Conservation (phyloP, 2,888 invertebrate genomes). For the Eueremaeus valkanovi region DNA sequence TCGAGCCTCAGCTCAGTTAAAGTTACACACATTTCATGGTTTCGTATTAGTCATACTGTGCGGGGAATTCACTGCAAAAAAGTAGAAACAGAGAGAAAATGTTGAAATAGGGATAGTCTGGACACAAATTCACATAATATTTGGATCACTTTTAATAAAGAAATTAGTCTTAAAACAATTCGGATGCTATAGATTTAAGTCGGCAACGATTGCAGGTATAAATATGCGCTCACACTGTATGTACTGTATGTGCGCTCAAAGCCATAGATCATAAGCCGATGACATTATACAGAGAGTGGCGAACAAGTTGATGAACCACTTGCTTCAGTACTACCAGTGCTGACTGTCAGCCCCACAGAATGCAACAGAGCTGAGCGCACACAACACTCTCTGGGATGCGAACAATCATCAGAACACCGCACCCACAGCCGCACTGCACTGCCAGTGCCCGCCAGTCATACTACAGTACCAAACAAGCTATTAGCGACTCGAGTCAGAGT, state of each 20-base stretch:
- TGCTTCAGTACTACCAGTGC: background rate
- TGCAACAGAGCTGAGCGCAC: background rate
- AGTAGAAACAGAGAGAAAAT: background rate
- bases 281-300: background rate
- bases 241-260: background rate
- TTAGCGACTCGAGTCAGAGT: background rate
- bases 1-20: background rate
- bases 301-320: conserved; percentile 20
- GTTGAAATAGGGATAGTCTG: background rate
- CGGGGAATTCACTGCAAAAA: background rate
- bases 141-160: background rate
- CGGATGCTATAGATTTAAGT: too few relatives aligned
- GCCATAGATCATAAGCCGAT: background rate
- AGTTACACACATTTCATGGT: background rate
- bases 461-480: background rate
- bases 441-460: background rate
- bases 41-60: background rate
- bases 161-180: background rate
- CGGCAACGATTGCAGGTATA: too few relatives aligned
- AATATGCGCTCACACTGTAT: background rate
- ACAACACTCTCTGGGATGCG: background rate
- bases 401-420: background rate
- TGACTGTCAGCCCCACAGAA: background rate
- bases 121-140: background rate
- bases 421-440: background rate